Base-by-base conservation (phyloP, 2,888 invertebrate species). In the Phasia obesa region DNA sequence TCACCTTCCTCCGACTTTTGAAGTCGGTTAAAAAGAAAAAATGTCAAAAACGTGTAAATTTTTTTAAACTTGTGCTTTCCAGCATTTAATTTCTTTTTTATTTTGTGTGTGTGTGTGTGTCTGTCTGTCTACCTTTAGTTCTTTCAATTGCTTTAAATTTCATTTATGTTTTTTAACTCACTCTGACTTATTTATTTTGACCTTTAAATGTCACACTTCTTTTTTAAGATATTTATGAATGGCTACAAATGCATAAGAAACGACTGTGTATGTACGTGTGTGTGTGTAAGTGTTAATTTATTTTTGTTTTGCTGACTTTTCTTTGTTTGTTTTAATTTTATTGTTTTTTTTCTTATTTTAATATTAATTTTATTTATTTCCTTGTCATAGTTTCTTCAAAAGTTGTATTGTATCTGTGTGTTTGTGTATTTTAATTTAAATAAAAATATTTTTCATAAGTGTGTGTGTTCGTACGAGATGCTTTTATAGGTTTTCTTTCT, bases 331-430 rank as follows among this genome's bases (percentile, higher is more conserved):
- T 35, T n/a, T n/a, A n/a, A n/a, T n/a, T n/a, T n/a, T n/a, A n/a
- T n/a, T n/a, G n/a, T n/a, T n/a, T n/a, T 35, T 35, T 11, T 35
- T 11, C 11, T 35, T 35, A 35, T 35, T 35, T 31, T 7, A 44
- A n/a, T n/a, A 17, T 11, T 44, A n/a, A 17, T 42, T 51, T n/a
- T n/a, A n/a, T 53, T 55, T 19, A 64, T 64, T 64, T 74, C 55
- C 73, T 74, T 49, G 49, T 60, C 59, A 38, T 49, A 71, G 13
- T 49, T 71, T 71, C 23, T 35, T 53, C 73, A 13, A 31, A 44
- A 55, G 53, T 11, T 1, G 35, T 35, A 11, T 35, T 35, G 11
- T 5, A 11, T 35, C 11, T 11, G 11, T 35, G 11, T 35, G 35
- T 35, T 11, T 5, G 35, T 2, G 35, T 11, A 3, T 35, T 35